Percentiles rank a stretch among this genome's conserved stretches.
Conservation (phyloP, 2,797 vertebrate genomes). For the Melopsittacus undulatus region DNA sequence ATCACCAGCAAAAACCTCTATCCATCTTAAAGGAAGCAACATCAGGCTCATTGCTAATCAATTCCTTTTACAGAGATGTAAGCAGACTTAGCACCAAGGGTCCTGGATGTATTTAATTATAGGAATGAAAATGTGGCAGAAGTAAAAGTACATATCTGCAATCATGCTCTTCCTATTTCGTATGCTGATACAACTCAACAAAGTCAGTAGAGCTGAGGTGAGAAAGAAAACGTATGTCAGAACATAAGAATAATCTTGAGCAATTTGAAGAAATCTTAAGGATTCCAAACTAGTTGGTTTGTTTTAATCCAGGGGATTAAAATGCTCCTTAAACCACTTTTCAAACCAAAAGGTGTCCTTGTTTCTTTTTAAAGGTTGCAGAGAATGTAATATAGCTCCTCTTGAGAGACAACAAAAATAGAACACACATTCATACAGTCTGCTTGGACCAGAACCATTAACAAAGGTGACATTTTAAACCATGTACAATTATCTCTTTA, state of each 20-base stretch:
- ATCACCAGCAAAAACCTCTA: not conserved
- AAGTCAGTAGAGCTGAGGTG: not conserved
- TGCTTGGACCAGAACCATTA: not conserved
- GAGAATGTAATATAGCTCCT: not conserved
- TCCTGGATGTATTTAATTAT: not conserved
- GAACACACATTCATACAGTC: not conserved
- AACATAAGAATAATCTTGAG: not conserved
- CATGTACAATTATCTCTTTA: not conserved
- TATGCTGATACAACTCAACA: not conserved
- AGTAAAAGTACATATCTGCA: not conserved
- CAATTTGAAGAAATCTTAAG: conserved; percentile 15
- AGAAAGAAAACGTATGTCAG: not conserved
- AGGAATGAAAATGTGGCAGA: not conserved
- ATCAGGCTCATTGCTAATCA: not conserved
- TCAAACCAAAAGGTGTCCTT: not conserved
- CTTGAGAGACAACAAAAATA: conserved; percentile 9
- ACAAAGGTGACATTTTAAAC: not conserved
- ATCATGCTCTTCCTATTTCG: not conserved
- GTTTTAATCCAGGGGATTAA: not conserved
- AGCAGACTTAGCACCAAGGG: not conserved
- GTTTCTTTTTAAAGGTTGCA: not conserved
- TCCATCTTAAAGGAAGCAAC: not conserved
- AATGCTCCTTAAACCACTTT: not conserved
- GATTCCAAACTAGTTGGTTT: not conserved
- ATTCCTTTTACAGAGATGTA: not conserved